These are phyloP conservation scores for Andinoacara biseriatus DNA, from an alignment of 2,113 vertebrate species.

Conservation along the genomic window DNA sequence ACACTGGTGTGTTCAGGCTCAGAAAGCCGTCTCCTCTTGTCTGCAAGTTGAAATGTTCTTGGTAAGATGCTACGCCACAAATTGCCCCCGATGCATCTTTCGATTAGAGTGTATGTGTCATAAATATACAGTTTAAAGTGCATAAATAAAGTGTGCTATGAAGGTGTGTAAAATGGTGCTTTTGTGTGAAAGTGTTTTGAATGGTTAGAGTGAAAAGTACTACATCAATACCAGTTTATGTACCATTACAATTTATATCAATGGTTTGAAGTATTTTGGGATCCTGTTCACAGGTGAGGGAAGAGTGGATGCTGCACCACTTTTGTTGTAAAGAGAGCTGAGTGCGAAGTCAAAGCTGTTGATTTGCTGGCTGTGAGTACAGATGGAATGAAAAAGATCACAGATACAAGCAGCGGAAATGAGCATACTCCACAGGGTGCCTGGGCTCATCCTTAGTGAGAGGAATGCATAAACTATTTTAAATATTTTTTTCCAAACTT, in stretches of 20 bases:
- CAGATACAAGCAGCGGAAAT: background rate
- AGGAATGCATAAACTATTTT: no score
- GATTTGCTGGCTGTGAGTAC: background rate
- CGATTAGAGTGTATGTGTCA: no score
- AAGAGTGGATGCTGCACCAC: background rate
- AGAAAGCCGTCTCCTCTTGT: background rate
- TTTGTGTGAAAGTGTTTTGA: background rate
- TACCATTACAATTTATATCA: background rate
- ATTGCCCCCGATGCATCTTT: no score
- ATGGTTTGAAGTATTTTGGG: rapidly evolving
- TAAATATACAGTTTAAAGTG: no score
- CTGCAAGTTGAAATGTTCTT: background rate
- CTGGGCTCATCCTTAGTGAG: no score
- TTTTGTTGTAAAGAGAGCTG: background rate
- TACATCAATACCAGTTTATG: background rate
- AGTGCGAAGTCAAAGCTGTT: background rate
- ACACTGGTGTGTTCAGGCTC: background rate
- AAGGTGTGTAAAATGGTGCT: background rate
- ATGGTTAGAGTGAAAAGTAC: background rate
- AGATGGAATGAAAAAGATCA: background rate
- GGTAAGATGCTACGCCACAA: no score
- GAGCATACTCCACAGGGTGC: background rate
- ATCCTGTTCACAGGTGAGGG: background rate
- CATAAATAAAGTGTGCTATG: background rate
- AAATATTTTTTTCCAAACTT: no score